A percentile compares a stretch with the other conserved stretches of the same genome.
Conservation (phyloP, 1,140 invertebrate species). For the Alviniconcha marisindica region DNA sequence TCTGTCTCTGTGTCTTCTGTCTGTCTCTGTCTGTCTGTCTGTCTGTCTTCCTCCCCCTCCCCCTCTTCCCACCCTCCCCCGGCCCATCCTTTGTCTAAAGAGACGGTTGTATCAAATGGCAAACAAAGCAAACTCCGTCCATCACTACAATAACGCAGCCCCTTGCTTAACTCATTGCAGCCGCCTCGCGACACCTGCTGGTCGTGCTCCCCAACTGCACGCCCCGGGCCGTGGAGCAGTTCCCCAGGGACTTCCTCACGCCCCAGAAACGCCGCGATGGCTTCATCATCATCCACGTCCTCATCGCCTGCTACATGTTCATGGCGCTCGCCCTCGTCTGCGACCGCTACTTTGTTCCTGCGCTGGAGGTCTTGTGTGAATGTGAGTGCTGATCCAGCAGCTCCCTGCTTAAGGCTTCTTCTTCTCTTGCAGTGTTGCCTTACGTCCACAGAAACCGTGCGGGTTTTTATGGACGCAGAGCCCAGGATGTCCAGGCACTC, state of each 20-base stretch:
- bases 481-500: too few relatives aligned
- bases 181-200: constrained; percentile 51
- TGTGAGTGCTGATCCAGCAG: constrained; percentile 70
- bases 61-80: too few relatives aligned
- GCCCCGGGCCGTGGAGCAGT: constrained; percentile 73
- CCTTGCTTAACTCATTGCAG: constrained; percentile 43
- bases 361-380: constrained; percentile 70
- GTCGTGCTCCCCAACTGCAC: constrained; percentile 74
- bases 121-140: too few relatives aligned
- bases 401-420: too few relatives aligned
- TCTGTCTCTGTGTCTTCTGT: not conserved
- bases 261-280: constrained; percentile 67
- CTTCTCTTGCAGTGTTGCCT: too few relatives aligned
- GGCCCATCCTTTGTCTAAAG: too few relatives aligned
- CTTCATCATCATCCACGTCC: constrained; percentile 64
- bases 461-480: too few relatives aligned
- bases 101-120: not conserved
- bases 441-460: too few relatives aligned
- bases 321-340: constrained; percentile 71
- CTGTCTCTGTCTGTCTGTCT: too few relatives aligned
- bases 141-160: too few relatives aligned
- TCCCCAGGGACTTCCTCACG: constrained; percentile 72
- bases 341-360: constrained; percentile 75
- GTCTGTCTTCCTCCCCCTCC: too few relatives aligned
- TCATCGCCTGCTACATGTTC: constrained; percentile 69